phyloP scores from a whole-genome alignment of 2,113 vertebrate species.

The Pachypanchax playfairii region DNA sequence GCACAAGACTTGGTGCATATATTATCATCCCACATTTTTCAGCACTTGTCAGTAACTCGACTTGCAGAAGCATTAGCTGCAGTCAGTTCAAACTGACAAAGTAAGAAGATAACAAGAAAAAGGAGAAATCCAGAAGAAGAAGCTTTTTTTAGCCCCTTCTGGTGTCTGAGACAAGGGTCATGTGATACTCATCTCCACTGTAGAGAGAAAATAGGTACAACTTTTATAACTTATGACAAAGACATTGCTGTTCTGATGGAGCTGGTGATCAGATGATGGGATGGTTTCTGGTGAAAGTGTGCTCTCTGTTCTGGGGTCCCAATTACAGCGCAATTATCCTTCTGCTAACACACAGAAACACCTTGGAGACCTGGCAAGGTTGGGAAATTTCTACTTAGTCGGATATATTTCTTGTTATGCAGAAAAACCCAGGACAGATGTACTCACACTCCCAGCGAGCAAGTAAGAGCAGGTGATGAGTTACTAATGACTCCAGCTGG shows the following conservation, averaged over 20 bases:
- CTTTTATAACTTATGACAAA: conserved; percentile 10
- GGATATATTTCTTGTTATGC: conserved; percentile 31
- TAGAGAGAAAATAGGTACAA: conserved; percentile 1
- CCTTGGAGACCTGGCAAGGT: conserved; percentile 14
- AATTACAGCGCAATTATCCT: conserved; percentile 11
- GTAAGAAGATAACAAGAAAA: conserved; percentile 40
- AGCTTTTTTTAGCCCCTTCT: conserved; percentile 4
- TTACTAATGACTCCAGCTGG: conserved; percentile 54
- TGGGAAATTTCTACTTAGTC: conserved; percentile 23
- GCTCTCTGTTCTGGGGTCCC: conserved; percentile 21
- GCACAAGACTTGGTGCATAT: conserved; percentile 46
- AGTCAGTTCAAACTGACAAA: conserved; percentile 44
- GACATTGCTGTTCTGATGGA: conserved; percentile 14
- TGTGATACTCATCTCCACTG: conserved; percentile 4
- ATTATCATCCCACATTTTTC: conserved; percentile 70
- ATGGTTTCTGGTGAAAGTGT: background rate
- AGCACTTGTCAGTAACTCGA: conserved; percentile 61
- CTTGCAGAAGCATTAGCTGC: conserved; percentile 60
- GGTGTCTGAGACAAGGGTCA: conserved; percentile 11
- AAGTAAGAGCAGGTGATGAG: conserved; percentile 41
- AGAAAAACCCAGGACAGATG: conserved; percentile 1
- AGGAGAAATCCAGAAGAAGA: conserved; percentile 27
- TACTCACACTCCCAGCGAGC: conserved; percentile 14
- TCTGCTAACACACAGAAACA: conserved; percentile 13
- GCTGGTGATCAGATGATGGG: conserved; percentile 16